Evolutionary conservation across 2,888 invertebrate genomes (phyloP).

Genomic region (Camptogramma bilineatum): DNA sequence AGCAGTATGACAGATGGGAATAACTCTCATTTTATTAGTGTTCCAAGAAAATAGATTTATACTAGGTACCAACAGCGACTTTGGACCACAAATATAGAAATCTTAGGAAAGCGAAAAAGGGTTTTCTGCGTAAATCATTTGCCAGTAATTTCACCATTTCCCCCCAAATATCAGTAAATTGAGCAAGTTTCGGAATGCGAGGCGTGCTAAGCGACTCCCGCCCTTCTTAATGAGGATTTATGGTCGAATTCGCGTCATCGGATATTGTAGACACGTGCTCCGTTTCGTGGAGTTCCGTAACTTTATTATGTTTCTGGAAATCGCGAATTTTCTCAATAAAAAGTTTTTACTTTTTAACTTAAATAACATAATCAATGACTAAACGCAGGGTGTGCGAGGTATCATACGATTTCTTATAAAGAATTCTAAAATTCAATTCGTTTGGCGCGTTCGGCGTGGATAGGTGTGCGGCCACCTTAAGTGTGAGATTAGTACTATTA

Average conservation of each 20-base stretch:
- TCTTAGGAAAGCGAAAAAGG: background rate
- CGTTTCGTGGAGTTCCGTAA: slow-evolving; percentile 12
- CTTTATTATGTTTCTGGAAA: slow-evolving; percentile 13
- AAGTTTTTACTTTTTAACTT: background rate
- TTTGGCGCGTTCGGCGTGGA: too few species aligned
- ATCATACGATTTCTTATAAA: too few species aligned
- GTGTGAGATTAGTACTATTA: too few species aligned
- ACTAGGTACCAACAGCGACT: background rate
- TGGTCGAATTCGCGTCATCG: slow-evolving; percentile 35
- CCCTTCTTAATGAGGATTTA: slow-evolving; percentile 39
- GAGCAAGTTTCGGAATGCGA: slow-evolving; percentile 9
- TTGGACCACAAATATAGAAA: background rate
- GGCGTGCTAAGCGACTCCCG: slow-evolving; percentile 32
- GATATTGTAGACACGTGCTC: slow-evolving; percentile 36
- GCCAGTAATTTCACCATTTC: slow-evolving; percentile 7
- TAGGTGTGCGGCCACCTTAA: too few species aligned
- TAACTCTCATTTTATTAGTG: too few species aligned
- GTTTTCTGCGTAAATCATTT: background rate
- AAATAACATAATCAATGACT: background rate
- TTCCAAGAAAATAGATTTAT: too few species aligned
- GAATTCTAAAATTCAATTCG: too few species aligned
- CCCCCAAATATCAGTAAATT: slow-evolving; percentile 22
- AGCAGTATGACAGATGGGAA: too few species aligned
- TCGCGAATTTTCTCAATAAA: background rate
- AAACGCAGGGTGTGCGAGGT: background rate